These are phyloP conservation scores for Macrobrachium nipponense DNA, from an alignment of 1,140 invertebrate genomes.

Conservation along the genomic window DNA sequence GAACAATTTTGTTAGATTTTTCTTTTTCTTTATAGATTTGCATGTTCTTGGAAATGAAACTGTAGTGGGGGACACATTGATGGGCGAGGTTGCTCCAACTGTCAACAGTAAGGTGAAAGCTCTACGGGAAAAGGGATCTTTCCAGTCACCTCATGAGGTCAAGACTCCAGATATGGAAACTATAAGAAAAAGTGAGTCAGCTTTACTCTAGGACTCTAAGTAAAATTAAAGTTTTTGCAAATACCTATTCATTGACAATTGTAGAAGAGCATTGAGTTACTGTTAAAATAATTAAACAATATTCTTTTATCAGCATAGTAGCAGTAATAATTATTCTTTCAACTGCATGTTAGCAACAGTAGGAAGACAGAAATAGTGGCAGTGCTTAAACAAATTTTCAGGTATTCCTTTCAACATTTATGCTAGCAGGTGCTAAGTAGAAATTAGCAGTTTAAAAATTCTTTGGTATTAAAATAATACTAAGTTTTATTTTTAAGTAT, in stretches of 20 bases:
- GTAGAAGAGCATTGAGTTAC: not conserved
- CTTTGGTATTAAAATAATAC: too few relatives aligned
- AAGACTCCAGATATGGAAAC: slow-evolving; percentile 58
- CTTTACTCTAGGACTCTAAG: not conserved
- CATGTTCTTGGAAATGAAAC: not conserved
- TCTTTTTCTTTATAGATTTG: not conserved
- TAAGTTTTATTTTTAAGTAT: too few relatives aligned
- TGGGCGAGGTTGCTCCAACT: slow-evolving; percentile 12
- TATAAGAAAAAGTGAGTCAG: slow-evolving; percentile 49
- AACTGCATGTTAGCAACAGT: too few relatives aligned
- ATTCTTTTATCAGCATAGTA: too few relatives aligned
- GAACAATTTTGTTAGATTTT: not conserved
- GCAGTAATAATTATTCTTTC: too few relatives aligned
- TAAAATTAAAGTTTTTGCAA: not conserved
- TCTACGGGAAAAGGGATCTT: slow-evolving; percentile 4
- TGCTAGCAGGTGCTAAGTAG: too few relatives aligned
- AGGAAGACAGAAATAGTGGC: too few relatives aligned
- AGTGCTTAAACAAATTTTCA: too few relatives aligned
- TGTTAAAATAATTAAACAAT: too few relatives aligned
- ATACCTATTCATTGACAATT: not conserved
- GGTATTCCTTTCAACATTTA: too few relatives aligned
- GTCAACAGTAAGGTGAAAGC: slow-evolving; percentile 28
- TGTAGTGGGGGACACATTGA: not conserved
- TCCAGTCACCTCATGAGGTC: slow-evolving; percentile 18
- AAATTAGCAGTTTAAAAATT: too few relatives aligned